Evolutionary conservation across 1,140 invertebrate species (phyloP), one percentile per base, ranked within the genome.

Genomic region (Homalodisca vitripennis): DNA sequence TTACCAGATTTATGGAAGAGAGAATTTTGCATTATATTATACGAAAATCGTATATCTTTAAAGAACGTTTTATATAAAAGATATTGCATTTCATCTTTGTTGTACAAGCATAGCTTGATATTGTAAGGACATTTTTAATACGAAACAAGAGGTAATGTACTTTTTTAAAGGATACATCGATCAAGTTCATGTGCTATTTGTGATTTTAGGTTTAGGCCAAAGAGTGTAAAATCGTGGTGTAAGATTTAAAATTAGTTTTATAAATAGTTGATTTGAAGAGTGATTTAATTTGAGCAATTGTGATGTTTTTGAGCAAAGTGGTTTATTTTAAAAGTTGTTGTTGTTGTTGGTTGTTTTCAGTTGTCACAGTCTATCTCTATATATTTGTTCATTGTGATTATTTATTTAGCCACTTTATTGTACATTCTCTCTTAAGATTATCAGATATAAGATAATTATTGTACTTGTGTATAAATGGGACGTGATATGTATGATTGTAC

Each of bases 191-290:
- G n/a, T n/a, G n/a, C n/a, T n/a, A n/a, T 60, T 22, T 60, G 55
- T 60, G 55, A 60, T 60, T 60, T 60, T 60, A 60, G 55, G 29
- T 60, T 60, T 60, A 60, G 55, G 55, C 55, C 55, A 60, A 60
- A 60, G 55, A 60, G 27, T 60, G 29, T 27, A 60, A 60, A 27
- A 27, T 60, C 6, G 22, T 53, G 48, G 24, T 27, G 26, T 60
- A 60, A 26, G 22, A 60, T 30, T 3, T 60, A 27, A 12, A 27
- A 27, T 22, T 27, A 6, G 6, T 13, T 27, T 60, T 27, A 27
- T 12, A 30, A 60, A 27, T 6, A 27, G 2, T 27, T 60, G 6
- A 27, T 30, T 27, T 29, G 55, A 13, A 60, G 55, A 60, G 55
- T 60, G 55, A 60, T 60, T 60, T 60, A 10, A 41, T 41, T 6